These are phyloP conservation scores for Knipowitschia caucasica DNA, from an alignment of 2,797 vertebrate species.

Conservation along the genomic window DNA sequence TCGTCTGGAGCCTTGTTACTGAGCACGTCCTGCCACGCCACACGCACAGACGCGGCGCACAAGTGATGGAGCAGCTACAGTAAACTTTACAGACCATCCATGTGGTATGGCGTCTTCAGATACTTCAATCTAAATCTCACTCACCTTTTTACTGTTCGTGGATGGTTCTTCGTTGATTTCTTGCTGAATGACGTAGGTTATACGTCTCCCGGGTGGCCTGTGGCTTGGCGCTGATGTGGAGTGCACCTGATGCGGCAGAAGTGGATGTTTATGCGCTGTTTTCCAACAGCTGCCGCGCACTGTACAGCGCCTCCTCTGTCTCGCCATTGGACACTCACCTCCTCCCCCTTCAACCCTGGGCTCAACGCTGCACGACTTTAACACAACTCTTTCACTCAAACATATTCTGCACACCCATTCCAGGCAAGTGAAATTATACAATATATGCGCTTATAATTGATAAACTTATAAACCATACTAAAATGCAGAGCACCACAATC, in stretches of 20 bases:
- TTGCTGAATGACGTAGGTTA: background rate
- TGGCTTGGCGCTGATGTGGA: constrained; percentile 28
- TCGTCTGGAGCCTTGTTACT: constrained; percentile 54
- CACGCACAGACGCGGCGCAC: constrained; percentile 52
- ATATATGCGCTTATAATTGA: no score
- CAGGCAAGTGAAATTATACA: no score
- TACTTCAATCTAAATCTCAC: constrained; percentile 1
- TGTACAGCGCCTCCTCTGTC: constrained; percentile 49
- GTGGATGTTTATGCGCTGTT: constrained; percentile 53
- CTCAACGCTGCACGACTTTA: constrained; percentile 13
- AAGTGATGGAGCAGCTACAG: constrained; percentile 33
- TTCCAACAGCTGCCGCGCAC: constrained; percentile 65
- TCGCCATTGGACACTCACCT: constrained; percentile 59
- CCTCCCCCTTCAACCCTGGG: constrained; percentile 35
- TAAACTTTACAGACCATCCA: constrained; percentile 18
- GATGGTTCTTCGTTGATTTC: constrained; percentile 1
- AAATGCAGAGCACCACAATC: no score
- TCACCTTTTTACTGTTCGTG: constrained; percentile 51
- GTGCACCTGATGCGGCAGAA: constrained; percentile 58
- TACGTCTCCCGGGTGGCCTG: background rate
- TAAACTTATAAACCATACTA: no score
- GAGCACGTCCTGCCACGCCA: constrained; percentile 56
- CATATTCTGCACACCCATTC: no score
- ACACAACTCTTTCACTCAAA: background rate
- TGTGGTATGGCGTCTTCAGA: background rate